phyloP scores from a whole-genome alignment of 2,113 vertebrate genomes.

The Pongo abelii region DNA sequence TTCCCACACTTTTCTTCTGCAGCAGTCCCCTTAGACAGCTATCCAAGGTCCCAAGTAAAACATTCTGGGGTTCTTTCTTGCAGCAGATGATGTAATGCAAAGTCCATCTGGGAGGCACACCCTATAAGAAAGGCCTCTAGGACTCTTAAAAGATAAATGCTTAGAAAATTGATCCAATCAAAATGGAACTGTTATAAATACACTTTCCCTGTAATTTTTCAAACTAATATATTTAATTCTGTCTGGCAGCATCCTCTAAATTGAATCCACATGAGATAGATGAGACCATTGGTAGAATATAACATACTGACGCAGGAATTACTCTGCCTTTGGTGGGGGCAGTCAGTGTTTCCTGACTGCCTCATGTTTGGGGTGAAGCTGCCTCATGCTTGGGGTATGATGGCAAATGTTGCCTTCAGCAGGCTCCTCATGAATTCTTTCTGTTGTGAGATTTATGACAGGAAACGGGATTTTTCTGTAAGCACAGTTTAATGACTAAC shows the following conservation, averaged over 20 bases:
- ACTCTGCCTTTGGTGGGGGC: background rate
- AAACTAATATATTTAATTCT: conserved; percentile 73
- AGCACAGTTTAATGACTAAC: background rate
- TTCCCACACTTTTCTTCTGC: background rate
- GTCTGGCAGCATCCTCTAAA: conserved; percentile 64
- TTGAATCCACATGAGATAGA: conserved; percentile 60
- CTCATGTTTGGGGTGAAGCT: background rate
- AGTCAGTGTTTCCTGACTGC: background rate
- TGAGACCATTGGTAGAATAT: conserved; percentile 34
- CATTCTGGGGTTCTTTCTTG: background rate
- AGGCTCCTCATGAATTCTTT: background rate
- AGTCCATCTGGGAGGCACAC: background rate
- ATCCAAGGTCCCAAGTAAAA: background rate
- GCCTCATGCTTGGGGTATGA: background rate
- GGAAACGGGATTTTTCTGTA: background rate
- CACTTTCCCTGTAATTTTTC: conserved; percentile 66
- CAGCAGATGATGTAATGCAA: background rate
- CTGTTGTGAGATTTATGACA: background rate
- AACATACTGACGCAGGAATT: conserved; percentile 11
- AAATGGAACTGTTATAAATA: conserved; percentile 59
- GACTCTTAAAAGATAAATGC: conserved; percentile 48
- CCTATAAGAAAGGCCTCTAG: background rate
- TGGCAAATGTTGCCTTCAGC: background rate
- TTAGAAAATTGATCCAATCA: conserved; percentile 62
- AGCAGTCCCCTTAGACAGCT: background rate